Evolutionary conservation across 2,797 vertebrate genomes (phyloP), one percentile per base, ranked within the genome.

Genomic region (Buphagus erythrorhynchus): DNA sequence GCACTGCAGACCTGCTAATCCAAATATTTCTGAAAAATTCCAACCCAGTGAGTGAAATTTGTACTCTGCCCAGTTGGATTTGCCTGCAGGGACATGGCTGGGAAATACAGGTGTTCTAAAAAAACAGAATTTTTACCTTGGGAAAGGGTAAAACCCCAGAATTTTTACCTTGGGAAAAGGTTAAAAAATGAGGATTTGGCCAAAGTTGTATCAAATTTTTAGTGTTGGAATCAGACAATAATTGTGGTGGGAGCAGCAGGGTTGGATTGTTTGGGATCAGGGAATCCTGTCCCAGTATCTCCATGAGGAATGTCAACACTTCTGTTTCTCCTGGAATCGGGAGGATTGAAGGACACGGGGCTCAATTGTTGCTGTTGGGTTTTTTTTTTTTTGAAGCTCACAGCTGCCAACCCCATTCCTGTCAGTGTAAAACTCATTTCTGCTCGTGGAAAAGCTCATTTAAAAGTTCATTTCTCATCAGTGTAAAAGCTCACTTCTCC

Each of bases 171-270:
- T 13, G 29, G 26, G 29, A 24, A 36, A 54, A 11, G 7, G 9
- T 9, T 49, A 20, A 19, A 54, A 76, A 52, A 46, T 0, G 10
- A 67, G 2, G 29, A 5, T 76, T 75, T 63, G 46, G 12, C 13
- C 46, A 17, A 7, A 51, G 25, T 5, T 4, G 4, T 9, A 1
- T 7, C 6, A 5, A 33, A 1, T 38, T 65, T 51, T 14, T 9
- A 2, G 22, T 5, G 8, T 1, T 14, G 52, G 5, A 1, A 20
- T 36, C 18, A 59, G 63, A 4, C 1, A 10, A 3, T 19, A 4
- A 12, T 4, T 9, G 4, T 3, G 17, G 19, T 8, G 51, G 78
- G 29, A 59, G 86, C 49, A 48, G 67, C 49, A 29, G 38, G 14
- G 2, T 5, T 29, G 83, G 67, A 11, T 42, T 77, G 43, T 74